phyloP scores from a whole-genome alignment of 2,888 invertebrate species.

The Phasia obesa region DNA sequence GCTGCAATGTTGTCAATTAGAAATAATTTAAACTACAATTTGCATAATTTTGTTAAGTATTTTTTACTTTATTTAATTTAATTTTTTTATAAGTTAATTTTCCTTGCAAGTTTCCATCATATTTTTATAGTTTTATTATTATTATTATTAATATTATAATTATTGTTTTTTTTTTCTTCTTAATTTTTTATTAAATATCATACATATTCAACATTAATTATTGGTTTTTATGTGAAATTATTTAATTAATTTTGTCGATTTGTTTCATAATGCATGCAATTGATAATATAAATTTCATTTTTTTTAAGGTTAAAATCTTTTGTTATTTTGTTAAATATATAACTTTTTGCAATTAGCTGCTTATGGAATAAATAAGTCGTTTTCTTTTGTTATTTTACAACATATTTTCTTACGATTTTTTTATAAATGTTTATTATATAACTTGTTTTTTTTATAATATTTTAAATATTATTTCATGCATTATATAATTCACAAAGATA shows the following conservation, averaged over 20 bases:
- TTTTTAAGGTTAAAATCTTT: conserved; percentile 63
- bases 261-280: conserved; percentile 65
- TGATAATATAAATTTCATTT: conserved; percentile 57
- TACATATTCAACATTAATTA: conserved; percentile 69
- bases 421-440: conserved; percentile 7
- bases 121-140: conserved; percentile 57
- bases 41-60: conserved; percentile 62
- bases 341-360: conserved; percentile 57
- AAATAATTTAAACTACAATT: conserved; percentile 29
- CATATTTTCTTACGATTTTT: conserved; percentile 38
- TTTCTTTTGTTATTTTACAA: conserved; percentile 57
- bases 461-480: conserved; percentile 40
- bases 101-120: conserved; percentile 68
- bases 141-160: conserved; percentile 50
- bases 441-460: conserved; percentile 1
- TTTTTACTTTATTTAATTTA: conserved; percentile 38
- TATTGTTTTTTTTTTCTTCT: conserved; percentile 30
- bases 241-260: conserved; percentile 42
- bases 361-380: conserved; percentile 65
- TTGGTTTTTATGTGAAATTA: conserved; percentile 49
- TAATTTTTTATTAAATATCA: conserved; percentile 64
- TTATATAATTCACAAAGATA: conserved; percentile 59
- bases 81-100: conserved; percentile 59
- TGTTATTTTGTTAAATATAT: conserved; percentile 20
- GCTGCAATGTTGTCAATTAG: too few relatives aligned